A percentile compares a stretch with the other conserved stretches of the same genome.
These are phyloP conservation scores for Andrena bucephala DNA, from an alignment of 2,888 invertebrate genomes.

Conservation along the genomic window DNA sequence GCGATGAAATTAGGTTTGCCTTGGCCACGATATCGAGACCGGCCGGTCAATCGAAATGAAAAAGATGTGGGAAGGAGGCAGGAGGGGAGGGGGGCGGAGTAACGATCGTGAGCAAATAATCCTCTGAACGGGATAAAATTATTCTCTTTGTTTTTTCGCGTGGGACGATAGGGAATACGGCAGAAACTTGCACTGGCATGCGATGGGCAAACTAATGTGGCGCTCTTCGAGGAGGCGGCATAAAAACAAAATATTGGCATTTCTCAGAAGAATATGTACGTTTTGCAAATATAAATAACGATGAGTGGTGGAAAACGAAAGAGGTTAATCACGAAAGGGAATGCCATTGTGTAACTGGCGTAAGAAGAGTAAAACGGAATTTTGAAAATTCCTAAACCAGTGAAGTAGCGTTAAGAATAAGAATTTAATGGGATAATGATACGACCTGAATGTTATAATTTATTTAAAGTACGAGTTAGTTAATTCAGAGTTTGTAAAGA, in stretches of 20 bases:
- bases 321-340: no score
- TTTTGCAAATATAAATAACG: no score
- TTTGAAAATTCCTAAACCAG: no score
- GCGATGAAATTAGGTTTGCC: conserved; percentile 77
- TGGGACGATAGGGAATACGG: background rate
- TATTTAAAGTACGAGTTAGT: background rate
- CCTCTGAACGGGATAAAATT: conserved; percentile 47
- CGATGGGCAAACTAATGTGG: background rate
- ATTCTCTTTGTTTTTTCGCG: conserved; percentile 44
- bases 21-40: conserved; percentile 75
- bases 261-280: background rate
- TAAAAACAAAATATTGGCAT: background rate
- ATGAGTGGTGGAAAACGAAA: no score
- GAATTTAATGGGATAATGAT: background rate
- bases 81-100: conserved; percentile 29
- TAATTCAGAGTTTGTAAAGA: background rate
- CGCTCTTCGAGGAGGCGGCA: background rate
- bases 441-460: background rate
- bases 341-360: no score
- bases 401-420: background rate
- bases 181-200: background rate
- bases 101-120: conserved; percentile 61
- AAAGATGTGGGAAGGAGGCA: conserved; percentile 35
- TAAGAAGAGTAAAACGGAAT: no score
- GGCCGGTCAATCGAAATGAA: conserved; percentile 54